Evolutionary conservation across 2,113 vertebrate genomes (phyloP).

Genomic region (Catharus fuscescens): DNA sequence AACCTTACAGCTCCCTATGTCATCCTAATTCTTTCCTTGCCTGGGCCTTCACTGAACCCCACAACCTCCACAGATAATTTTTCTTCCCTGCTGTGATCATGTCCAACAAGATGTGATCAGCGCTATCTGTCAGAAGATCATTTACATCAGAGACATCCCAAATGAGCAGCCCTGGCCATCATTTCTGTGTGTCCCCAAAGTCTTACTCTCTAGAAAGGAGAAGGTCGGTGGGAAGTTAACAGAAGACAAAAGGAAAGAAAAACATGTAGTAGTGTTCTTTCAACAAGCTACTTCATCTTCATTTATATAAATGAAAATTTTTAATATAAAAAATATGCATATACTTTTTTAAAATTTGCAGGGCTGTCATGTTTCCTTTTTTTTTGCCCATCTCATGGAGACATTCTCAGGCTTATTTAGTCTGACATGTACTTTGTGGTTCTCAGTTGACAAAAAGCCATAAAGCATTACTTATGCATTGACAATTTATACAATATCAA

Average conservation of each 20-base stretch:
- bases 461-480: neutral
- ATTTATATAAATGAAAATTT: neutral
- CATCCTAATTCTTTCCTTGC: neutral
- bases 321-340: too few species aligned
- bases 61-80: neutral
- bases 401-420: neutral
- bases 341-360: neutral
- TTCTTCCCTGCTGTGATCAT: neutral
- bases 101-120: neutral
- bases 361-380: neutral
- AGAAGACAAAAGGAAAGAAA: neutral
- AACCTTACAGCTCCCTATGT: neutral
- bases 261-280: neutral
- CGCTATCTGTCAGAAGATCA: neutral
- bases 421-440: neutral
- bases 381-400: neutral
- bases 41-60: neutral
- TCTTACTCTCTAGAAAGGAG: neutral
- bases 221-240: neutral
- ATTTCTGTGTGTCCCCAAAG: neutral
- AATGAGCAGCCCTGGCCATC: neutral
- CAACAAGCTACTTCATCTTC: neutral
- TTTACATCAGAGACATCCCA: neutral
- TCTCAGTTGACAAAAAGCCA: neutral
- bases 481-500: neutral